phyloP scores from a whole-genome alignment of 1,140 invertebrate genomes.

The Lithobius niger region DNA sequence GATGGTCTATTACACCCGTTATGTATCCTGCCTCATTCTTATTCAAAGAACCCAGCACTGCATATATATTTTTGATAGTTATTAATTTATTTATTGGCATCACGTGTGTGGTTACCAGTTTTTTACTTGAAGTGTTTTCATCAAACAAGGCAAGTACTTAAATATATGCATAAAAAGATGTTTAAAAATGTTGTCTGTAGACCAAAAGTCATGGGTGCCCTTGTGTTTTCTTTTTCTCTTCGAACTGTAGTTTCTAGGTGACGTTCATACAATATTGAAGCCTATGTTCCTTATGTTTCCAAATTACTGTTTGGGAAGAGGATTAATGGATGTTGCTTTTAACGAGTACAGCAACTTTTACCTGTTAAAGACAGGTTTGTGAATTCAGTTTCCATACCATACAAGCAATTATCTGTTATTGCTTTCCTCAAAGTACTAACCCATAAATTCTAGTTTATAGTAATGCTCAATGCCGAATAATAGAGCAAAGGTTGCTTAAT shows the following conservation, averaged over 20 bases:
- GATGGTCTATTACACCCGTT: constrained; percentile 30
- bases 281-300: constrained; percentile 18
- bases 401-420: too few relatives aligned
- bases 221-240: constrained; percentile 7
- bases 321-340: too few relatives aligned
- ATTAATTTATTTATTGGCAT: constrained; percentile 26
- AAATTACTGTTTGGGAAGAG: constrained; percentile 20
- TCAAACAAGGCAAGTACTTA: constrained; percentile 26
- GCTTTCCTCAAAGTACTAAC: too few relatives aligned
- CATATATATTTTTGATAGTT: constrained; percentile 26
- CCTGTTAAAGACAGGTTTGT: too few relatives aligned
- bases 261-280: constrained; percentile 30
- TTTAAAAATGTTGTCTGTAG: too few relatives aligned
- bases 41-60: constrained; percentile 31
- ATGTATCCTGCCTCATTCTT: constrained; percentile 33
- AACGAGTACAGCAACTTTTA: too few relatives aligned
- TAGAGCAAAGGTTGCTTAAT: too few relatives aligned
- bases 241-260: constrained; percentile 26
- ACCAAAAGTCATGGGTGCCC: not conserved
- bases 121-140: constrained; percentile 25
- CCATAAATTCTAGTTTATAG: too few relatives aligned
- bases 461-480: too few relatives aligned
- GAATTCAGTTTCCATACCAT: too few relatives aligned
- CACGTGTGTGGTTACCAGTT: constrained; percentile 24
- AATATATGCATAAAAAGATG: too few relatives aligned